Base-by-base conservation (phyloP, 2,888 invertebrate species). In the Hemithea aestivaria region DNA sequence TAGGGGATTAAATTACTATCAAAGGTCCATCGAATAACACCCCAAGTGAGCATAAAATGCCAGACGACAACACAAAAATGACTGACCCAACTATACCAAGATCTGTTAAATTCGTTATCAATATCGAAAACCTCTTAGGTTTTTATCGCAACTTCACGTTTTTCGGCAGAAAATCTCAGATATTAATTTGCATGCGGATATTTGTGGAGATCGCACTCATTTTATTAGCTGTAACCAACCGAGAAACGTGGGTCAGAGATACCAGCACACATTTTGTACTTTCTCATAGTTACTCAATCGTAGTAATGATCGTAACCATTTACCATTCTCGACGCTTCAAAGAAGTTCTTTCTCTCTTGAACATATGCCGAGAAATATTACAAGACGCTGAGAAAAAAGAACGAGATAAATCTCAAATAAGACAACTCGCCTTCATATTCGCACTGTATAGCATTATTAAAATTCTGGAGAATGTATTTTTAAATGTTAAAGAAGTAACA, bases 121-220 rank as follows among this genome's bases (percentile, higher is more conserved):
- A 7, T 11, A 0, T 29, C 8, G 35, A 36, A 25, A 36, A 36
- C 7, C 9, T 29, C 5, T 8, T 29, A 7, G 35, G 35, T 8
- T 2, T 36, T 2, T 36, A 29, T 5, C 35, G 35, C n/a, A 36
- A 29, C 20, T 36, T 7, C 6, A 20, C 7, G 11, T 36, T 25
- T 12, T 20, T 36, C n/a, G 5, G 11, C 1, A 29, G 10, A 29
- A 25, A 1, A 7, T 7, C n/a, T 11, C 10, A 27, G 10, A 6
- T 9, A 6, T 10, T 35, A 7, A 23, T 10, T 6, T 23, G 20
- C 24, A 9, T 24, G 7, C 20, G 29, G 1, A 9, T 20, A 10
- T 7, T 9, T 20, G 0, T 36, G 7, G 35, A 29, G 11, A 12
- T 24, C n/a, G n/a, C n/a, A n/a, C n/a, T n/a, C n/a, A 5, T 11